Conservation (phyloP, 2,113 vertebrate species). For the Mus pahari region DNA sequence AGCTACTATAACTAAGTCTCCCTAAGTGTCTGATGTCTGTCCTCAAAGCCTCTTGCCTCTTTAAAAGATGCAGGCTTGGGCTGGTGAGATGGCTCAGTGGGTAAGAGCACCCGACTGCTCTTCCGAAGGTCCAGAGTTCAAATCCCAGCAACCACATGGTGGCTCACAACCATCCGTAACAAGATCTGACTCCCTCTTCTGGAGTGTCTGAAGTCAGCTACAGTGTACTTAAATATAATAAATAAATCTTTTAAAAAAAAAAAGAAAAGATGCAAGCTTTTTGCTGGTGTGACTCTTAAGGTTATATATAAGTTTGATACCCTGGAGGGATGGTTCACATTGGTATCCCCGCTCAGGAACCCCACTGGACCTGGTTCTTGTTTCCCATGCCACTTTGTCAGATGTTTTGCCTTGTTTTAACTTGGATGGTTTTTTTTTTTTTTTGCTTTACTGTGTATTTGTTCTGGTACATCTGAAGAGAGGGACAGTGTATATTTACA, state of each 20-base stretch:
- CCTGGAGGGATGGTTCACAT: not conserved
- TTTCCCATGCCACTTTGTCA: constrained; percentile 3
- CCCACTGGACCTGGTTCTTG: constrained; percentile 9
- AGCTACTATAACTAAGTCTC: not conserved
- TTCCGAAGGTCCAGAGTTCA: too few species aligned
- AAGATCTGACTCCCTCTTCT: too few species aligned
- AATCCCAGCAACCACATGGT: too few species aligned
- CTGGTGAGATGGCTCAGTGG: too few species aligned
- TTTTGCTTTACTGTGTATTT: constrained; percentile 68
- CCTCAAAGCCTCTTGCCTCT: constrained; percentile 19
- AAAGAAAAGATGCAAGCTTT: too few species aligned
- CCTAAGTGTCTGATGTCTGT: not conserved
- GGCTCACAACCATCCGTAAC: too few species aligned
- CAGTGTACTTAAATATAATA: too few species aligned
- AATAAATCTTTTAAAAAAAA: too few species aligned
- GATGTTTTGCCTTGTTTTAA: constrained; percentile 1
- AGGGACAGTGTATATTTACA: too few species aligned
- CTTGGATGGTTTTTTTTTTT: constrained; percentile 36
- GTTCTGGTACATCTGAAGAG: constrained; percentile 13
- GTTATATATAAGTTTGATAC: not conserved
- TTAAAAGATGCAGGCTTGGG: constrained; percentile 54
- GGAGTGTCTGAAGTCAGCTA: too few species aligned
- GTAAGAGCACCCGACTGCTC: too few species aligned
- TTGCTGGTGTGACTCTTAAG: constrained; percentile 50
- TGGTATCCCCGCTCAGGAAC: not conserved